Evolutionary conservation across 2,113 vertebrate species (phyloP).

Genomic region (Panurus biarmicus): DNA sequence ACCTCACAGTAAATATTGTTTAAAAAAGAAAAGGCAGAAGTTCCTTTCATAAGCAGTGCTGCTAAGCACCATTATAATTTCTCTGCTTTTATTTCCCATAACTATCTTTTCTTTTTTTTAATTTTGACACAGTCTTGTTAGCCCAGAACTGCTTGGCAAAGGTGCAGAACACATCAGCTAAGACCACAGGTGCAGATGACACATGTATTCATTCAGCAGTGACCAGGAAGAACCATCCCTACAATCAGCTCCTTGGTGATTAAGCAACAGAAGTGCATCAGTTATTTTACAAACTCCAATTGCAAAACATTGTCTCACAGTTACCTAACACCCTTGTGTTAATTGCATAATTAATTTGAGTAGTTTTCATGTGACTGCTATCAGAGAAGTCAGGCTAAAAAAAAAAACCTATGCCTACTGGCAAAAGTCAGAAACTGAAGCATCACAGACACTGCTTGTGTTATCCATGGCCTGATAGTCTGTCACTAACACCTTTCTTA

Average conservation of each 20-base stretch:
- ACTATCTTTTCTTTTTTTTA: background rate
- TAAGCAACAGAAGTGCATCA: background rate
- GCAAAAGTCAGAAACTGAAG: background rate
- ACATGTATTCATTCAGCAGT: background rate
- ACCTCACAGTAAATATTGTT: background rate
- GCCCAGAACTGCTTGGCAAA: background rate
- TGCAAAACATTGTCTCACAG: background rate
- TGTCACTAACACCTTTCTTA: background rate
- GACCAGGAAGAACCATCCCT: background rate
- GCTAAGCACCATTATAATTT: background rate
- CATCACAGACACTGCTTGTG: background rate
- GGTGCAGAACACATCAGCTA: background rate
- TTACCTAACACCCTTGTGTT: background rate
- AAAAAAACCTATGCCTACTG: background rate
- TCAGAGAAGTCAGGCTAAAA: background rate
- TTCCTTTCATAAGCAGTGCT: background rate
- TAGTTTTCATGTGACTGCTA: background rate
- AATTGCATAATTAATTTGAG: background rate
- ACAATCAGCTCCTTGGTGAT: background rate
- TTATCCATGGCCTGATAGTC: background rate
- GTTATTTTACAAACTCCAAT: background rate
- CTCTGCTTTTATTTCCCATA: background rate
- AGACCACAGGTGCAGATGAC: background rate
- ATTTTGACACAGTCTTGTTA: background rate
- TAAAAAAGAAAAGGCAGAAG: background rate